Base-by-base conservation (phyloP, 2,113 vertebrate species). In the Aythya baeri region DNA sequence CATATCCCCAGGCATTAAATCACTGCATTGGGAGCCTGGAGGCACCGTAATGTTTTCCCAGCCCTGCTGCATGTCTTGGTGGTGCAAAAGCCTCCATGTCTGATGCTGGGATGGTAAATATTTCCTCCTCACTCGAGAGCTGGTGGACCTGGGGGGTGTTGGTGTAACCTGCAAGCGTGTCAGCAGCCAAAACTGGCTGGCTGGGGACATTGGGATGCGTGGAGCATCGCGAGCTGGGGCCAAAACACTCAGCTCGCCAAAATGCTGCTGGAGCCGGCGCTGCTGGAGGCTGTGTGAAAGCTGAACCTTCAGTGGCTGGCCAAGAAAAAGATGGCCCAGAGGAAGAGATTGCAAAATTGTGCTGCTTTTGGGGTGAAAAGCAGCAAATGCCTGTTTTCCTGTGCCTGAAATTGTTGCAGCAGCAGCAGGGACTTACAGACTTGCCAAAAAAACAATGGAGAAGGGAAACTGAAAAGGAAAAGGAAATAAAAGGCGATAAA, bases 121-220 rank as follows among this genome's bases (percentile, higher is more conserved):
- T 83, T 88, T 46, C 1, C 59, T 3, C 23, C 27, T 62, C 1
- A 0, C 13, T 5, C 0, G 1, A 62, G 59, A 77, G 55, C 36
- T 34, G 36, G 27, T 38, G 70, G 38, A 71, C 5, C 71, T 52
- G 49, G 88, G 83, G 9, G 26, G 17, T 0, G 3, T 36, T 36
- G 75, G 34, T 0, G 62, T 93, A 88, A 95, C 66, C 89, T 2
- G 3, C 73, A 38, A 52, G 14, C 1, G 0, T 41, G 91, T 7
- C 7, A 87, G 89, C 92, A 49, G 54, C 75, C 78, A 82, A 31
- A 36, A 5, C 87, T 89, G 91, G 91, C 89, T 94, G 93, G 36
- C 43, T 29, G 2, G 49, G 12, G 18, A 85, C 88, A 73, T 88
- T 68, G 57, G 93, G 82, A 29, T 6, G 61, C 1, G 1, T 1